These are phyloP conservation scores for Macropis europaea DNA, from an alignment of 2,888 invertebrate species.

Conservation along the genomic window DNA sequence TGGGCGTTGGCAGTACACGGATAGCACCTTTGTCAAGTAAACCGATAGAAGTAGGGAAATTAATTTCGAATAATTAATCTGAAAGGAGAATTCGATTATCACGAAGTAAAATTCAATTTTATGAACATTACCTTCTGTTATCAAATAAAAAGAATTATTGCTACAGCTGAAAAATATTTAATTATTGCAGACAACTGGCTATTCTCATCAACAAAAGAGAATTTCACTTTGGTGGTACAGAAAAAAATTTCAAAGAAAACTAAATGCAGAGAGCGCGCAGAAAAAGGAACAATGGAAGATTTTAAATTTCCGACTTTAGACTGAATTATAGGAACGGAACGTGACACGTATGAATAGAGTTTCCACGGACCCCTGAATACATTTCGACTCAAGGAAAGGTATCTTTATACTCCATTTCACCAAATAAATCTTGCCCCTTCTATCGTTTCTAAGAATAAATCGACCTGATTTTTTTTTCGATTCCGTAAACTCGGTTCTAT, in stretches of 20 bases:
- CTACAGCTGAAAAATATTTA: too few species aligned
- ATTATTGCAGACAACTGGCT: too few species aligned
- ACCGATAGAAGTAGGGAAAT: too few species aligned
- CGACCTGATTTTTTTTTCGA: conserved; percentile 15
- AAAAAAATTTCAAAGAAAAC: not conserved
- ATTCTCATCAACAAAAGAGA: too few species aligned
- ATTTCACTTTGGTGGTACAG: not conserved
- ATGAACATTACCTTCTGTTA: too few species aligned
- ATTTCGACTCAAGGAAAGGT: conserved; percentile 27
- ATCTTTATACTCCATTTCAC: conserved; percentile 30
- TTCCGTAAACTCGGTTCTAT: not conserved
- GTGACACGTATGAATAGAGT: conserved; percentile 22
- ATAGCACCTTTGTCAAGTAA: too few species aligned
- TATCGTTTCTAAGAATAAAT: conserved; percentile 12
- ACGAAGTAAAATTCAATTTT: too few species aligned
- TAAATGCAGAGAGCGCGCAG: not conserved
- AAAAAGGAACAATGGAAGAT: conserved; percentile 2
- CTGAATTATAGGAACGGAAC: conserved; percentile 20
- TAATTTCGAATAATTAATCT: too few species aligned
- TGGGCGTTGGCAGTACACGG: too few species aligned
- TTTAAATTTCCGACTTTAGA: conserved; percentile 6
- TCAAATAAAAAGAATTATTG: too few species aligned
- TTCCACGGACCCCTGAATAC: conserved; percentile 22
- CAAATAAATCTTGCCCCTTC: conserved; percentile 25
- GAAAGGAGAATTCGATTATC: too few species aligned